These are phyloP conservation scores for Physeter macrocephalus DNA, from an alignment of 2,113 vertebrate species.

Conservation along the genomic window DNA sequence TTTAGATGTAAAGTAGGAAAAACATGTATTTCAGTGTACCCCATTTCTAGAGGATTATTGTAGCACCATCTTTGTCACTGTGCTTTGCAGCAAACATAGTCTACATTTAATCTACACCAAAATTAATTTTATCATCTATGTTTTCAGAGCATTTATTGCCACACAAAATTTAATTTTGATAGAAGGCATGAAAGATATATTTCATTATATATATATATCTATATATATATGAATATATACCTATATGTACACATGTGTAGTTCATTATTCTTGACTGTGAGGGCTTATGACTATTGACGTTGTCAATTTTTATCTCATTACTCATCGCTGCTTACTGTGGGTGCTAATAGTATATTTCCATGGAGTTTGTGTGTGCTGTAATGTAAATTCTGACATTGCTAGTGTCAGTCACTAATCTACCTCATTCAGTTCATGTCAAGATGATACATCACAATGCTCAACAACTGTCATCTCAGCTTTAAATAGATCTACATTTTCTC, in stretches of 20 bases:
- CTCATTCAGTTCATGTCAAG: constrained; percentile 90
- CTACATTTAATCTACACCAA: constrained; percentile 38
- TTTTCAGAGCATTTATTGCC: constrained; percentile 50
- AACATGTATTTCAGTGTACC: neutral
- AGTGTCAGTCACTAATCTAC: constrained; percentile 87
- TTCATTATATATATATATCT: constrained; percentile 37
- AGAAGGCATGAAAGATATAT: constrained; percentile 44
- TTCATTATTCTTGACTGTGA: constrained; percentile 88
- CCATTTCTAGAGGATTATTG: neutral
- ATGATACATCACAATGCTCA: constrained; percentile 83
- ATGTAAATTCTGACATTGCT: constrained; percentile 86
- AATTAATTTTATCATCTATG: constrained; percentile 47
- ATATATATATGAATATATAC: constrained; percentile 45
- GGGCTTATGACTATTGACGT: constrained; percentile 89
- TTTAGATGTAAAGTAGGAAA: neutral
- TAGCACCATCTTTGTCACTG: neutral
- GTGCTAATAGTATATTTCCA: constrained; percentile 80
- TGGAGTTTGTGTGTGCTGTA: constrained; percentile 82
- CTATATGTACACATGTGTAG: constrained; percentile 37
- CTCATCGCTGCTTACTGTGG: constrained; percentile 86
- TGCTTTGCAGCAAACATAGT: constrained; percentile 1
- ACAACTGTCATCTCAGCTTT: constrained; percentile 88
- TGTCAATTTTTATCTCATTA: constrained; percentile 89
- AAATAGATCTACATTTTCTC: constrained; percentile 85
- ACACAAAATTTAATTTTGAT: constrained; percentile 62